Percentiles rank a stretch among this genome's conserved stretches.
Evolutionary conservation across 2,113 vertebrate species (phyloP).

Genomic region (Coptodon bakossiorum): DNA sequence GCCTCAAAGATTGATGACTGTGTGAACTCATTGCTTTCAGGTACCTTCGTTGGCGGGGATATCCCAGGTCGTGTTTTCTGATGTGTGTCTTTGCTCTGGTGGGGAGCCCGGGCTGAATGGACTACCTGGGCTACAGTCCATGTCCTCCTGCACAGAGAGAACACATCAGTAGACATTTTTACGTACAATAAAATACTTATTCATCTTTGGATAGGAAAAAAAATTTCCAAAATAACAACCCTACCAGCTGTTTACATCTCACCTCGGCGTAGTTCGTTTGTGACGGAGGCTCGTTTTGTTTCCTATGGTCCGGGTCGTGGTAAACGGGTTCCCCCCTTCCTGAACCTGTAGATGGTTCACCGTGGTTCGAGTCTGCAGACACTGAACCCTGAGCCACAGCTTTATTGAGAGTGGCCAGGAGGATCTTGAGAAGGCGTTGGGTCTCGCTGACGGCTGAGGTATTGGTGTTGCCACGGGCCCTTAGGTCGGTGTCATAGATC

Average conservation of each 20-base stretch:
- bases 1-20: not conserved
- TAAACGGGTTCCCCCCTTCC: not conserved
- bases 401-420: slow-evolving; percentile 69
- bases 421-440: slow-evolving; percentile 69
- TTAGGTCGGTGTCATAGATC: slow-evolving; percentile 79
- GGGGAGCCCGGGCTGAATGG: slow-evolving; percentile 71
- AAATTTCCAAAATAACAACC: not conserved
- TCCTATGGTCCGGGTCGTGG: slow-evolving; percentile 13
- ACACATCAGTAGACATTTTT: not conserved
- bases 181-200: not conserved
- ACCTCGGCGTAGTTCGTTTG: slow-evolving; percentile 66
- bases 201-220: not conserved
- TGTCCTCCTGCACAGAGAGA: slow-evolving; percentile 72
- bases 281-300: slow-evolving; percentile 13
- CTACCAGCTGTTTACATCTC: not conserved
- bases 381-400: slow-evolving; percentile 59
- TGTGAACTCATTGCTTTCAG: not conserved
- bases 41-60: slow-evolving; percentile 43
- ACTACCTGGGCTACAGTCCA: slow-evolving; percentile 74
- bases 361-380: slow-evolving; percentile 10
- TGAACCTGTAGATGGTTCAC: slow-evolving; percentile 8
- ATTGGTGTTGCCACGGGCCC: slow-evolving; percentile 40
- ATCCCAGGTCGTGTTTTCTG: slow-evolving; percentile 60
- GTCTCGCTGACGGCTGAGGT: slow-evolving; percentile 52
- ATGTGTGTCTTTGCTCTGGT: slow-evolving; percentile 56